Evolutionary conservation across 2,113 vertebrate species (phyloP).

Genomic region (Suncus etruscus): DNA sequence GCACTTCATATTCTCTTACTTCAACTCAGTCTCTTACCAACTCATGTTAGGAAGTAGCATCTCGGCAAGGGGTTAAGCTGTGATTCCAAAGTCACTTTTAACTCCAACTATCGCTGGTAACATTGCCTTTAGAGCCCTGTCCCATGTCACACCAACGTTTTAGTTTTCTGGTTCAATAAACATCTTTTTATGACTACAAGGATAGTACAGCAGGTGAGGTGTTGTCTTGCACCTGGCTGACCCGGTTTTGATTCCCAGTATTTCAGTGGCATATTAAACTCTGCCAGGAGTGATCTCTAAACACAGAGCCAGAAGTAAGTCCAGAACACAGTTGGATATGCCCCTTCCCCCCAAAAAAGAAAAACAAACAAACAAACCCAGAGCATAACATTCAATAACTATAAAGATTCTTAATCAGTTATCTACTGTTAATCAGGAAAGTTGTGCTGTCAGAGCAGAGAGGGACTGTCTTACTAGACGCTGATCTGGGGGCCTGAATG

Average conservation of each 20-base stretch:
- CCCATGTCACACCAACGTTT: neutral
- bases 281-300: too few relatives aligned
- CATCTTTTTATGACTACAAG: neutral
- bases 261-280: too few relatives aligned
- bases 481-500: neutral
- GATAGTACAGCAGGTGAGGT: too few relatives aligned
- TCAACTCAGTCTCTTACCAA: constrained; percentile 36
- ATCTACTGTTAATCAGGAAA: rapidly evolving
- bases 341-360: neutral
- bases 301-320: too few relatives aligned
- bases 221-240: too few relatives aligned
- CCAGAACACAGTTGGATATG: too few relatives aligned
- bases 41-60: neutral
- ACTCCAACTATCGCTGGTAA: neutral
- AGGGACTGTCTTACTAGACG: neutral
- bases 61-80: neutral
- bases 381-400: neutral
- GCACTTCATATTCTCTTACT: constrained; percentile 27
- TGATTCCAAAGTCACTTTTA: neutral
- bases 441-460: neutral
- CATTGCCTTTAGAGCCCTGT: rapidly evolving
- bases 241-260: too few relatives aligned
- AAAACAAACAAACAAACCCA: neutral
- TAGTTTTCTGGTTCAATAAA: neutral
- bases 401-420: neutral